These are phyloP conservation scores for Bos indicus DNA, from an alignment of 2,113 vertebrate genomes.

Conservation along the genomic window DNA sequence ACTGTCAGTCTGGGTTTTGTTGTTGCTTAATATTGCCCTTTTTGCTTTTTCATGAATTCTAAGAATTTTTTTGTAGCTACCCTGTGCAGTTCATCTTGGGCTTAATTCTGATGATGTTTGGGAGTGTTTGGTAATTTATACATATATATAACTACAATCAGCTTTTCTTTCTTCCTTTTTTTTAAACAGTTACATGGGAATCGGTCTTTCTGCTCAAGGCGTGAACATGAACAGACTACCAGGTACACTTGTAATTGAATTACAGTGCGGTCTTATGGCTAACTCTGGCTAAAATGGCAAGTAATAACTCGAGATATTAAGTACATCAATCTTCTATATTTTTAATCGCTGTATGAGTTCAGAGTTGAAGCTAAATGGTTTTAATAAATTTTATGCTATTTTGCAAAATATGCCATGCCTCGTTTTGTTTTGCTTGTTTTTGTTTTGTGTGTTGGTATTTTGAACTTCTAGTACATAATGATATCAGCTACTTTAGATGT, in stretches of 20 bases:
- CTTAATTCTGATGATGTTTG: conserved; percentile 6
- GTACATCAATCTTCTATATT: neutral
- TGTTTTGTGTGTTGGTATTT: neutral
- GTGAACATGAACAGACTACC: conserved; percentile 99
- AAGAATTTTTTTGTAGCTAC: conserved; percentile 6
- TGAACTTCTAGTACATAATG: neutral
- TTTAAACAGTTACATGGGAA: conserved; percentile 96
- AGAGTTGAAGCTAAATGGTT: neutral
- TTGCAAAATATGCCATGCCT: neutral
- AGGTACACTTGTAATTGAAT: conserved; percentile 82
- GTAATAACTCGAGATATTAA: conserved; percentile 3
- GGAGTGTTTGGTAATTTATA: conserved; percentile 24
- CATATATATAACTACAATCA: conserved; percentile 18
- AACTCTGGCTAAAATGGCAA: conserved; percentile 1
- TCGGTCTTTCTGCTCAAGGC: conserved; percentile 98
- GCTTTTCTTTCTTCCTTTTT: conserved; percentile 45
- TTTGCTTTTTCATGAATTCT: neutral
- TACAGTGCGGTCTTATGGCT: neutral
- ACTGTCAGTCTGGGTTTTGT: neutral
- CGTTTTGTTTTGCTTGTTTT: neutral
- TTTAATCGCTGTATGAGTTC: neutral
- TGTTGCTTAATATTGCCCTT: neutral
- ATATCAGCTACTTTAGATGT: neutral
- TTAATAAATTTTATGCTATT: conserved; percentile 9
- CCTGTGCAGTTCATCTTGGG: conserved; percentile 3